These are phyloP conservation scores for Pterostichus madidus DNA, from an alignment of 2,888 invertebrate species.

Conservation along the genomic window DNA sequence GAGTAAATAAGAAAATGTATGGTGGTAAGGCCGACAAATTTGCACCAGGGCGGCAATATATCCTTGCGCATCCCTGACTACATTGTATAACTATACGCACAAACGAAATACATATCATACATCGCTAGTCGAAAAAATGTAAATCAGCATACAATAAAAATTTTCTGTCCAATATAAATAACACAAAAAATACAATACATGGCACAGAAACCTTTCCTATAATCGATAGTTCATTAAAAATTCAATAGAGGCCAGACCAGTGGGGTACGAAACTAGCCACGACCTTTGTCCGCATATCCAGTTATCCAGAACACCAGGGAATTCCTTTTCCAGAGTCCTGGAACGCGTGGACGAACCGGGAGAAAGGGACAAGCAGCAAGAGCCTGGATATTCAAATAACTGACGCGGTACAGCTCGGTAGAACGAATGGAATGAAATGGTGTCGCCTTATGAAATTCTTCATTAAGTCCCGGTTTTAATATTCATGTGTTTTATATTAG, in stretches of 20 bases:
- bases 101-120: too few relatives aligned
- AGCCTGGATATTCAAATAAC: constrained; percentile 5
- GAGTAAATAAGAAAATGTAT: too few relatives aligned
- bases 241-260: constrained; percentile 5
- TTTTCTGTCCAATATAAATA: not conserved
- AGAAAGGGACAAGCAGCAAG: not conserved
- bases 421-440: constrained; percentile 26
- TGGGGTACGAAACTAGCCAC: constrained; percentile 2
- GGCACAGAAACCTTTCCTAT: not conserved
- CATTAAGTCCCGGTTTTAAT: constrained; percentile 18
- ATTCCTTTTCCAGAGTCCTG: constrained; percentile 1
- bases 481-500: constrained; percentile 35
- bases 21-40: too few relatives aligned
- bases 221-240: constrained; percentile 30
- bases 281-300: constrained; percentile 22
- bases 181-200: not conserved
- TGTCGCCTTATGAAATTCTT: constrained; percentile 35
- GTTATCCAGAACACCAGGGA: constrained; percentile 12
- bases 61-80: too few relatives aligned
- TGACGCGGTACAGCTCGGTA: not conserved
- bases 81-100: too few relatives aligned
- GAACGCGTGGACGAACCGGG: not conserved
- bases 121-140: too few relatives aligned
- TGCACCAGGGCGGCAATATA: too few relatives aligned
- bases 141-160: not conserved